phyloP scores from a whole-genome alignment of 1,140 invertebrate species.

The Listronotus oregonensis region DNA sequence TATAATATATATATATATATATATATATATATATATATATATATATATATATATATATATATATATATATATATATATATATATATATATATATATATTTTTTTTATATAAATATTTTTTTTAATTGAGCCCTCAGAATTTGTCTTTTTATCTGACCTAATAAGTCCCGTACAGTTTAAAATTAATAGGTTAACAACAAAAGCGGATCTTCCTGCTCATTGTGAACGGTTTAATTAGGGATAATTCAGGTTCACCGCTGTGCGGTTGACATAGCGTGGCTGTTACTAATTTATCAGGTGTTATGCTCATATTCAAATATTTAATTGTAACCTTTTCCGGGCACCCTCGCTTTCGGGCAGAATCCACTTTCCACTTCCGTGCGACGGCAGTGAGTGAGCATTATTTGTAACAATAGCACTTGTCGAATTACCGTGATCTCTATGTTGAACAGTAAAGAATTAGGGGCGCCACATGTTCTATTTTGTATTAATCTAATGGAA shows the following conservation, averaged over 20 bases:
- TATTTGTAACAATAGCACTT: constrained; percentile 49
- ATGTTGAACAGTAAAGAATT: constrained; percentile 39
- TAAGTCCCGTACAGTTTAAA: not conserved
- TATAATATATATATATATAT: too few relatives aligned
- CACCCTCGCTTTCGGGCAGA: constrained; percentile 25
- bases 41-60: too few relatives aligned
- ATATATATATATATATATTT: too few relatives aligned
- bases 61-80: too few relatives aligned
- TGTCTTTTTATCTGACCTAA: not conserved
- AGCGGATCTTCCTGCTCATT: constrained; percentile 4
- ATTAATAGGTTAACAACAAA: constrained; percentile 13
- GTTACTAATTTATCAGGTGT: constrained; percentile 48
- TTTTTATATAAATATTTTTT: too few relatives aligned
- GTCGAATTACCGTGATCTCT: constrained; percentile 43
- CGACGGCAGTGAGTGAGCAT: constrained; percentile 41
- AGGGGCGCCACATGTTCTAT: constrained; percentile 46
- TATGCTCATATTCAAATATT: constrained; percentile 40
- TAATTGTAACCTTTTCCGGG: constrained; percentile 43
- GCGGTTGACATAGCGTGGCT: constrained; percentile 33
- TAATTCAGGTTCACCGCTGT: constrained; percentile 33
- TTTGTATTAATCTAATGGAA: constrained; percentile 47
- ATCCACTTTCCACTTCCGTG: constrained; percentile 37
- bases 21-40: too few relatives aligned
- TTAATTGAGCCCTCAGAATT: not conserved
- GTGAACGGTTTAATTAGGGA: constrained; percentile 15